Base-by-base conservation (phyloP, 2,113 vertebrate genomes). In the Grammomys surdaster region DNA sequence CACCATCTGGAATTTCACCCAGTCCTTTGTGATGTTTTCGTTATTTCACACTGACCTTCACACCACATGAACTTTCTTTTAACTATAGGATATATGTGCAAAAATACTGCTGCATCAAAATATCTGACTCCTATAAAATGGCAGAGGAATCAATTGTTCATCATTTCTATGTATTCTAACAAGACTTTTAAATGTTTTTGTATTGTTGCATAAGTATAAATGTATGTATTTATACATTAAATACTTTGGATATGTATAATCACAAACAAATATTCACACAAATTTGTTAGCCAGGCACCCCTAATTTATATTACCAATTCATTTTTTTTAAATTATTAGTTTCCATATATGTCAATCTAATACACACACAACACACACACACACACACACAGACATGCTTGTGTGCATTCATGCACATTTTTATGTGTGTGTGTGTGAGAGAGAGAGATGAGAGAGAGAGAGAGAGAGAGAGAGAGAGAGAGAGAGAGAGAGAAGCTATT, bases 151-250 rank as follows among this genome's bases (percentile, higher is more conserved):
- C 43, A 70, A 63, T 81, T 54, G 40, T 69, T 10, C 43, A 46
- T 75, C 28, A 40, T 28, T 63, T 75, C 2, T 87, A 33, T 82
- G 7, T 82, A 70, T 82, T 76, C 8, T 46, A 84, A 63, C 69
- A 65, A 36, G 4, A 51, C 54, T 93, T 63, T 58, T 43, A 82
- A 56, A 77, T 33, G 4, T 72, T 78, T 73, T 69, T 26, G 1
- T 36, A 51, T 70, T 67, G 13, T 5, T 63, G 0, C 20, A 9
- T 48, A 0, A 28, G 3, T 40, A 3, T 93, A 5, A 33, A 11
- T 73, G 67, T 72, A 1, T 63, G 14, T 76, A 1, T 28, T 77
- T 77, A 77, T 77, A 48, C 12, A 14, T 77, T 28, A 77, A 77
- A 5, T 13, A 46, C 4, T 65, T 65, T 10, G 63, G 63, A 28